Evolutionary conservation across 2,888 invertebrate species (phyloP), one percentile per base, ranked within the genome.

Genomic region (Camponotus fellah): DNA sequence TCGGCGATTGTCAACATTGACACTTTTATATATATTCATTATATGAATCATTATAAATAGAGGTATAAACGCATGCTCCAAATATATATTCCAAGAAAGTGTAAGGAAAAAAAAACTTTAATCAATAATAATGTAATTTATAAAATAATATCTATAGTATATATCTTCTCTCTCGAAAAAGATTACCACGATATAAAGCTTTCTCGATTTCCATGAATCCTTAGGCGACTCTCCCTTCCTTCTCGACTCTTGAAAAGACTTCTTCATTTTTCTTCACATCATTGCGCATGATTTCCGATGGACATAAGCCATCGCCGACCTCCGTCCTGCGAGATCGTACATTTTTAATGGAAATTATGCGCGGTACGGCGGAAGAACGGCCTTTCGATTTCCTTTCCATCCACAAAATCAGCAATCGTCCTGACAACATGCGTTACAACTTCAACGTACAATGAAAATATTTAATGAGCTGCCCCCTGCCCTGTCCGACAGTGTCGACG

Each of bases 301-400:
- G 17, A 34, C 37, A 17, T 46, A 72, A 79, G 43, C 14, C 79
- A 21, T 43, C 60, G 17, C 34, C 34, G 79, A 60, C 46, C 53
- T 71, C 10, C 34, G 71, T 58, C 21, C n/a, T 40, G 46, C 46
- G 12, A 10, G 37, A 26, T 72, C 79, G 46, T 79, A 37, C 34
- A 79, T 79, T 79, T 79, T 79, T 79, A 79, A 79, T 17, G 79
- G 21, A 79, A 79, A 79, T 79, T 79, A 6, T 49, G 60, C 60
- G 46, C 8, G 6, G 43, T 12, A 34, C 4, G 26, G 26, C 2
- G 12, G 43, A 79, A 79, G 17, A 21, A 71, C 71, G 32, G 32
- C 21, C 79, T 21, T 60, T 68, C 40, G 68, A 60, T 37, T 37
- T 37, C 37, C 6, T 37, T 6, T 37, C 6, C 37, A 6, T 37